Conservation (phyloP, 37 sponge, comb jelly and placozoan genomes). For the Halichondria panicea region DNA sequence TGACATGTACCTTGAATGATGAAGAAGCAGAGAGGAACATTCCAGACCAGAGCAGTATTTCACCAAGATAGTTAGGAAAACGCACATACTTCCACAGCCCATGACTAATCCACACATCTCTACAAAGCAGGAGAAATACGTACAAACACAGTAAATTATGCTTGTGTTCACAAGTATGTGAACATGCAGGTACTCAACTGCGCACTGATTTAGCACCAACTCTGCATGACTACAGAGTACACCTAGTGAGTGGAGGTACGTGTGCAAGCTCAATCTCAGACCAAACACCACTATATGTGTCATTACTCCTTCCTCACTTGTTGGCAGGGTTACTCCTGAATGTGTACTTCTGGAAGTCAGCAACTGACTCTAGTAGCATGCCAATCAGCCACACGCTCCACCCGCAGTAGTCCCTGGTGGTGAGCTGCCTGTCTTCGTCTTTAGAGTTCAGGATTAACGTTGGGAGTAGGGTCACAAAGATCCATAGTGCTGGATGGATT, state of each 20-base stretch:
- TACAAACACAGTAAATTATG: too few relatives aligned
- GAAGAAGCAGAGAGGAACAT: conserved; percentile 87
- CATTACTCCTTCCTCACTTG: conserved; percentile 21
- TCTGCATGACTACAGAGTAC: too few relatives aligned
- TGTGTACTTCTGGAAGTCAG: conserved; percentile 90
- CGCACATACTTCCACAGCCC: conserved; percentile 89
- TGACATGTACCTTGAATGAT: conserved; percentile 69
- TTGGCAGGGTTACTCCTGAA: conserved; percentile 82
- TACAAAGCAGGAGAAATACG: too few relatives aligned
- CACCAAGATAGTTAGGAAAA: conserved; percentile 98
- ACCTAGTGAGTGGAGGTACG: too few relatives aligned
- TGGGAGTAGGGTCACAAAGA: conserved; percentile 79
- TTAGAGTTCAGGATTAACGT: conserved; percentile 80
- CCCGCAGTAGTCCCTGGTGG: conserved; percentile 70
- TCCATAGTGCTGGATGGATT: conserved; percentile 72
- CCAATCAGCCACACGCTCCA: conserved; percentile 87
- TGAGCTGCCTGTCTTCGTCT: conserved; percentile 44
- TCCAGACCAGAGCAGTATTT: conserved; percentile 94
- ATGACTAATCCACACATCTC: conserved; percentile 66
- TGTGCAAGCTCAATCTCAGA: neutral
- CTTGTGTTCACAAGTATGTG: too few relatives aligned
- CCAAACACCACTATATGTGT: neutral
- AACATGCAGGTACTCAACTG: too few relatives aligned
- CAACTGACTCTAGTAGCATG: conserved; percentile 73
- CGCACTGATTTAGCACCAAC: too few relatives aligned